Conservation (phyloP, 2,113 vertebrate species). For the Stigmatopora nigra region DNA sequence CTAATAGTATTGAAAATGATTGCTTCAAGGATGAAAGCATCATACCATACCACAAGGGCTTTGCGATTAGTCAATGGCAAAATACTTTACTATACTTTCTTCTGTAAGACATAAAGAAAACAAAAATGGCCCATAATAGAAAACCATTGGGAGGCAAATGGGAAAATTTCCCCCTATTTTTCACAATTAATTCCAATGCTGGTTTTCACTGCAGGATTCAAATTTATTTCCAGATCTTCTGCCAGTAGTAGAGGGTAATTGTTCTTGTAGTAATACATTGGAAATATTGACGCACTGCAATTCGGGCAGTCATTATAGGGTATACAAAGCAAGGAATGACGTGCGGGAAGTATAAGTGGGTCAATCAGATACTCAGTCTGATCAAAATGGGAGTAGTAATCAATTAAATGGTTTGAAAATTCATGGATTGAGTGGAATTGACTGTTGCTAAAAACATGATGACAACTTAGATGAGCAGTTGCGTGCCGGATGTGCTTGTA, state of each 20-base stretch:
- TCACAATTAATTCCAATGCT: conserved; percentile 9
- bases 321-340: conserved; percentile 19
- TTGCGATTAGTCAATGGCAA: background rate
- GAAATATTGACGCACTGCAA: conserved; percentile 50
- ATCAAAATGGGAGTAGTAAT: background rate
- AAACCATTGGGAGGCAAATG: background rate
- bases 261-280: conserved; percentile 39
- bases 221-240: conserved; percentile 46
- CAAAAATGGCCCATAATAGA: background rate
- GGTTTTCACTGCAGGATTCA: conserved; percentile 16
- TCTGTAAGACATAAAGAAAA: background rate
- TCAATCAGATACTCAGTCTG: background rate
- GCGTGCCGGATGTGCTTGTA: no score
- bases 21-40: no score
- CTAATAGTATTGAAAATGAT: no score
- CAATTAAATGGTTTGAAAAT: background rate
- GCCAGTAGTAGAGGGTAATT: conserved; percentile 43
- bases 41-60: no score
- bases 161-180: background rate
- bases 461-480: no score
- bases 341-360: conserved; percentile 27
- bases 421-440: background rate
- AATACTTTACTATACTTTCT: background rate
- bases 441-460: background rate
- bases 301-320: conserved; percentile 20